Percentiles rank a stretch among this genome's conserved stretches.
Conservation (phyloP, 2,888 invertebrate species). For the Erebia aethiops region DNA sequence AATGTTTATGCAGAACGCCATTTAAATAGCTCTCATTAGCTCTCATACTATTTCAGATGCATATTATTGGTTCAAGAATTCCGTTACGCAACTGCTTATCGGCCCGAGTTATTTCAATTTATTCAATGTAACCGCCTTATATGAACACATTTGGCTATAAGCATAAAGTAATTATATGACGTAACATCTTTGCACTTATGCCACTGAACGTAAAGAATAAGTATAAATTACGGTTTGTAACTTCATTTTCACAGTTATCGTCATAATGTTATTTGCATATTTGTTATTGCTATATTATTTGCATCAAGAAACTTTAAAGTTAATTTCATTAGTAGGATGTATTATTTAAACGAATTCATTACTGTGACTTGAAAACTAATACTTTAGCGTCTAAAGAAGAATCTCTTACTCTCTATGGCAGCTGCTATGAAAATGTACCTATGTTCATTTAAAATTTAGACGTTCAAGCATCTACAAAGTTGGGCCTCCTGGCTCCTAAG, state of each 20-base stretch:
- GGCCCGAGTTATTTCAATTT: conserved; percentile 34
- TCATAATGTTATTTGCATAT: neutral
- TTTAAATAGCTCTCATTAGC: neutral
- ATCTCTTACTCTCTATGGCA: no score
- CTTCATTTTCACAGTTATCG: neutral
- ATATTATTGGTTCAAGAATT: conserved; percentile 39
- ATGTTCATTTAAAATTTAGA: no score
- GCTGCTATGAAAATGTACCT: no score
- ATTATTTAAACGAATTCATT: no score
- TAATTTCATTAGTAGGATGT: no score
- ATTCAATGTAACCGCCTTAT: conserved; percentile 38
- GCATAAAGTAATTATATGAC: conserved; percentile 22
- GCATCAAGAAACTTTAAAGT: neutral
- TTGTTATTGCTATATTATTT: neutral
- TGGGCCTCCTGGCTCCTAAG: no score
- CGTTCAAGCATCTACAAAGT: no score
- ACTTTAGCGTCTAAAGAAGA: no score
- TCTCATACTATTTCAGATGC: conserved; percentile 37
- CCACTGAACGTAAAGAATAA: conserved; percentile 20
- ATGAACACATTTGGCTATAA: conserved; percentile 32
- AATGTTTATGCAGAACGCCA: neutral
- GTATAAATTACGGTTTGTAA: conserved; percentile 12
- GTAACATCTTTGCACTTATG: conserved; percentile 19
- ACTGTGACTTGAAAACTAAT: no score
- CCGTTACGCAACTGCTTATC: conserved; percentile 35